Base-by-base conservation (phyloP, 2,113 vertebrate species). In the Leptocoma aspasia region DNA sequence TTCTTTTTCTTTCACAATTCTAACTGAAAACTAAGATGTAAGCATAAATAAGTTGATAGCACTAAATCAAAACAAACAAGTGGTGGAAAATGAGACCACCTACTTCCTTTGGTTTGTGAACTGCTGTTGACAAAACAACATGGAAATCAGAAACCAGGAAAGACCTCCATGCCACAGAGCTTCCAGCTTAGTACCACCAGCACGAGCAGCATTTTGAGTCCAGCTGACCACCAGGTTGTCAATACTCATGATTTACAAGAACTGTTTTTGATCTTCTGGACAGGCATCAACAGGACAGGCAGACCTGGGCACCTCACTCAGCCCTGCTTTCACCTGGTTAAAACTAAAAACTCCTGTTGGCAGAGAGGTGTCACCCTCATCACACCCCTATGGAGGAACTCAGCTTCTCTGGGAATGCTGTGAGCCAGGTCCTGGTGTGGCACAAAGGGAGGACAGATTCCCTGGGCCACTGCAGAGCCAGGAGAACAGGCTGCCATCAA, bases 341-440 rank as follows among this genome's bases (percentile, higher is more conserved):
- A 26, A 86, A 50, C 18, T 12, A 27, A 35, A 49, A 8, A 7
- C 16, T 27, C 7, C 56, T 21, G 9, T 6, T 70, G 28, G 31
- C 49, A 78, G 24, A 37, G 42, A 45, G 7, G 7, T 7, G 27
- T 33, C 50, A 49, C 2, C 17, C n/a, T 41, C 69, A 35, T 56
- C 27, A 21, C 13, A 18, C 1, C 9, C 7, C 75, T 15, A 1
- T 0, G 0, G 60, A 63, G 22, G 49, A 53, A 39, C 17, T 33
- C 31, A n/a, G 66, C 56, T 35, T 15, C 81, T 26, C 66, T 35
- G 27, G 0, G 0, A 20, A 11, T 11, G 13, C 28, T 15, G 16
- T 0, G 33, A 47, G 75, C 39, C 0, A 0, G 6, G 10, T 22
- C 26, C n/a, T 0, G 0, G n/a, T 0, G 0, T 3, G 20, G 45